Evolutionary conservation across 2,797 vertebrate species (phyloP).

Genomic region (Eidolon dupreanum): DNA sequence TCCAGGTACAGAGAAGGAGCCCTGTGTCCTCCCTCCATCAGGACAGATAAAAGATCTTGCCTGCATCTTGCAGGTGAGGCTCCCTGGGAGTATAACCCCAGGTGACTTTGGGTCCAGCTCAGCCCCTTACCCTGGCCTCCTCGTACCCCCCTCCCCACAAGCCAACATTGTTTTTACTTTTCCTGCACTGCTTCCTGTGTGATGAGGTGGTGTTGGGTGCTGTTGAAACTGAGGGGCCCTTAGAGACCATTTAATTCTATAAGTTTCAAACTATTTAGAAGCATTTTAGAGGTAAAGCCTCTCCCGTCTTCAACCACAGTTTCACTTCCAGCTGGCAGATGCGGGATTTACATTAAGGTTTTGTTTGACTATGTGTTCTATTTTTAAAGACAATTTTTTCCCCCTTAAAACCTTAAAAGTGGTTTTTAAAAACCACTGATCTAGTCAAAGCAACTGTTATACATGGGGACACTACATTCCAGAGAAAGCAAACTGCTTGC

Average conservation of each 20-base stretch:
- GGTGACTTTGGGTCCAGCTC: background rate
- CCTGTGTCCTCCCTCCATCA: background rate
- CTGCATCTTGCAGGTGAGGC: background rate
- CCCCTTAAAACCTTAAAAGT: background rate
- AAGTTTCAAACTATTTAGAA: background rate
- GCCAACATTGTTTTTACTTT: background rate
- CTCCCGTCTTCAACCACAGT: background rate
- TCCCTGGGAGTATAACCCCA: background rate
- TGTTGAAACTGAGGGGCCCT: background rate
- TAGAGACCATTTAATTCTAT: background rate
- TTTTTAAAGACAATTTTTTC: constrained; percentile 8
- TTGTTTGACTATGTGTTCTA: background rate
- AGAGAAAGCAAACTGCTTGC: background rate
- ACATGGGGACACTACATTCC: background rate
- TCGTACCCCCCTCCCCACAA: background rate
- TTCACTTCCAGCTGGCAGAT: background rate
- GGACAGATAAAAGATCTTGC: background rate
- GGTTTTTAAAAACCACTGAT: background rate
- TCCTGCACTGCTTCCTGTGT: background rate
- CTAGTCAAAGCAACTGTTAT: background rate
- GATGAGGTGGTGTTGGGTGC: background rate
- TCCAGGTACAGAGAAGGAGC: background rate
- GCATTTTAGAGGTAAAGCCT: background rate
- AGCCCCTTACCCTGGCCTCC: background rate
- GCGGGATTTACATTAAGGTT: background rate